Base-by-base conservation (phyloP, 2,113 vertebrate species). In the Atrichornis clamosus region DNA sequence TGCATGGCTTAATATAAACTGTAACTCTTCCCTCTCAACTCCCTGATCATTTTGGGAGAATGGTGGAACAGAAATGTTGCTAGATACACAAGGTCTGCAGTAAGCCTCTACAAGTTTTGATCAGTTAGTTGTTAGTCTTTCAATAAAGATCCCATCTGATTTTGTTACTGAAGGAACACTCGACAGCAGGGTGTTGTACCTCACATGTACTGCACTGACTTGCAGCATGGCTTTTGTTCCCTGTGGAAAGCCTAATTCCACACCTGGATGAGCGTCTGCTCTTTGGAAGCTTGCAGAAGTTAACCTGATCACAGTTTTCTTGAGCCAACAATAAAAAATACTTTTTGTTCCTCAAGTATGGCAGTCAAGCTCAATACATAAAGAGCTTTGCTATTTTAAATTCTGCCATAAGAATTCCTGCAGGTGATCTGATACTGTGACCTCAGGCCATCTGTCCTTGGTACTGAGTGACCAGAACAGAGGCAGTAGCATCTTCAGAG, bases 171-270 rank as follows among this genome's bases (percentile, higher is more conserved):
- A 18, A 76, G 59, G 58, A 73, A 46, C 13, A 18, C 27, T 87
- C 0, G 0, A 5, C 44, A 46, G 20, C 23, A 1, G 17, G 44
- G 15, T 52, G 13, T 42, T 76, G 33, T 46, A 27, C 15, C 4
- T 5, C 22, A 49, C 5, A 2, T 21, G 33, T 42, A 35, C 30
- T 60, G 14, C 11, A 2, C 2, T 50, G 35, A 28, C 56, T 10
- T 52, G 47, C 32, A 68, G 10, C 1, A 0, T 63, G 42, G 5
- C 64, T 78, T 69, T 53, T 53, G 7, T 72, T 92, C 55, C 14
- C 15, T 58, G 2, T 27, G 55, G 78, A 69, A 52, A 60, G 15
- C 28, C 6, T 44, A 11, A 7, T 41, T 81, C 50, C 27, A 9
- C 42, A 35, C 33, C 6, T 4, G 2, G 23, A 37, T 65, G 55